Base-by-base conservation (phyloP, 2,797 vertebrate genomes). In the Mus minutoides region DNA sequence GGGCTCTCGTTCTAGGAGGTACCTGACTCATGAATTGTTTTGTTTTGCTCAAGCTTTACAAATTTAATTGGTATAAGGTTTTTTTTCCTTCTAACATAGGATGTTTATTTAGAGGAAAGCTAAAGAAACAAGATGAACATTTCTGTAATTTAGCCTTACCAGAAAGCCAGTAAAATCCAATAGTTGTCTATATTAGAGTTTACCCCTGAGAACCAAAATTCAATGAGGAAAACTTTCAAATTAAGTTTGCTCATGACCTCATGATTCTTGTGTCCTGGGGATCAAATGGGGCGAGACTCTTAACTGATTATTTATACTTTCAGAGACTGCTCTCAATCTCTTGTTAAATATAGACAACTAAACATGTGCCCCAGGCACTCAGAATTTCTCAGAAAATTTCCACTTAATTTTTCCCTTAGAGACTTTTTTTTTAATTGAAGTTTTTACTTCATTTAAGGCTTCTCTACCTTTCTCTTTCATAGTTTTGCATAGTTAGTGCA, bases 91-190 rank as follows among this genome's bases (percentile, higher is more conserved):
- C 22, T 54, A 78, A 56, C 16, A 54, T 56, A 24, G 49, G 16
- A 12, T 88, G 79, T 62, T 64, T 60, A 85, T 49, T 92, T 90
- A 71, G 43, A 92, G 46, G 95, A 84, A 88, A 64, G 26, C 6
- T 80, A 82, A 62, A 26, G 19, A 75, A 92, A 52, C 7, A n/a
- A 8, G 31, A 64, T 37, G 90, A 95, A 93, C 1, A 22, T 69
- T 79, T 78, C 24, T 94, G 75, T 21, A 91, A 46, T 52, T 60
- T 31, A 56, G 62, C 13, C 60, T 86, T 37, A 34, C 21, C 19
- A 31, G 37, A 95, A 67, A 14, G 3, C 46, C 26, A 76, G 56
- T 77, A 69, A 89, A 64, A 82, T 69, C 37, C 34, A 62, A 87
- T 58, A 16, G 13, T 19, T 94, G 7, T 86, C 40, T 67, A 14